phyloP scores from a whole-genome alignment of 2,113 vertebrate genomes.

The Stictonetta naevosa region DNA sequence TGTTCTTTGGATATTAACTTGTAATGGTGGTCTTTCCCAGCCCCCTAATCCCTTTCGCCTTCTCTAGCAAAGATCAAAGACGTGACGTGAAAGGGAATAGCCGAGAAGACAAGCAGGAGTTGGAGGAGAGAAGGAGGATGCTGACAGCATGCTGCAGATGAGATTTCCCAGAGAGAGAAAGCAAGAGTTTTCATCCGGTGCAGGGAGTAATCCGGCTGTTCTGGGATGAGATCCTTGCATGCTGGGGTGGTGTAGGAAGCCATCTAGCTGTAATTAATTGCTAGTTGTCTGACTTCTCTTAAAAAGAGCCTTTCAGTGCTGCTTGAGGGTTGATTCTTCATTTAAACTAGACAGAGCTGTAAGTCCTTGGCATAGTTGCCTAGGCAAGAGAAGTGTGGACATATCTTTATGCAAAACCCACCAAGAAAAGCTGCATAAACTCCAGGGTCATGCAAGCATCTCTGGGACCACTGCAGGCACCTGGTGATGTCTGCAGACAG shows the following conservation, averaged over 20 bases:
- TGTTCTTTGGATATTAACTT: background rate
- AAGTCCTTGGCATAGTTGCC: background rate
- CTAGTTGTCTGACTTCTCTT: background rate
- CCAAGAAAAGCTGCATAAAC: background rate
- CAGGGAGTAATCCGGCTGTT: background rate
- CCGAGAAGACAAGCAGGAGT: background rate
- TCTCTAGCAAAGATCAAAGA: conserved; percentile 17
- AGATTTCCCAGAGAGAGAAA: conserved; percentile 5
- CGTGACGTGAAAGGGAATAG: background rate
- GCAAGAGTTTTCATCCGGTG: background rate
- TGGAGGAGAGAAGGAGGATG: background rate
- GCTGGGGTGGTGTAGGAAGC: background rate
- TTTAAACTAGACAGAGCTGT: background rate
- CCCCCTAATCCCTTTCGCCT: background rate
- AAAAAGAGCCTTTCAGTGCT: background rate
- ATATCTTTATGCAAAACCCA: background rate
- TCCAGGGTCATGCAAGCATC: background rate
- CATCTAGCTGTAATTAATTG: background rate
- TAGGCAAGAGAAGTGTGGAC: background rate
- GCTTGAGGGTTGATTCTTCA: background rate
- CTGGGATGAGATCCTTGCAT: accelerated
- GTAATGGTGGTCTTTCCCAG: background rate
- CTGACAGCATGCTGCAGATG: background rate
- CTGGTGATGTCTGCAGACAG: background rate
- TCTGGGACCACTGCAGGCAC: background rate